Evolutionary conservation across 2,113 vertebrate genomes (phyloP), one percentile per base, ranked within the genome.

Genomic region (Bungarus multicinctus): DNA sequence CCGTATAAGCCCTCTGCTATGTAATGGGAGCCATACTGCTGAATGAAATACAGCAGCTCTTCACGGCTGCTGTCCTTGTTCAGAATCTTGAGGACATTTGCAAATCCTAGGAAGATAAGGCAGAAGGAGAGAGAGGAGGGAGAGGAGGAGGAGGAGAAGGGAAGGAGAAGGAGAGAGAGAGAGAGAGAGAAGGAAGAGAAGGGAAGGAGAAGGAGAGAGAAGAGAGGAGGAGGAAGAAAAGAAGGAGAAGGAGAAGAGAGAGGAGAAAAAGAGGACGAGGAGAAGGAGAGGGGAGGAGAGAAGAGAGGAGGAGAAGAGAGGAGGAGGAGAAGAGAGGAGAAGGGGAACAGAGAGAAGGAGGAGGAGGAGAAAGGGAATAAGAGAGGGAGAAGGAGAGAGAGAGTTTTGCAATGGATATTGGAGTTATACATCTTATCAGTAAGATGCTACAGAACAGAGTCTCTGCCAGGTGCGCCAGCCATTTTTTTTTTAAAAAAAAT

Each of bases 21-120:
- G 94, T 99, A 99, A 96, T 99, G 99, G 87, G 98, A 99, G 95
- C 99, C 99, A 0, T 98, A 99, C 89, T 99, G 98, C 97, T 98
- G 98, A 95, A 99, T 98, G 95, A 99, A 98, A 91, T 98, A 98
- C 90, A 99, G 98, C 92, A 99, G 97, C 96, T 99, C 99, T 47
- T 99, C 98, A 2, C 99, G 97, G 22, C 98, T 99, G 97, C 99
- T 99, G 94, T 99, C 99, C 18, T 98, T 98, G 91, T 96, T 99
- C 97, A 99, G 96, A 54, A 98, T 98, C 97, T 99, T 99, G 96
- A 99, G 97, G 91, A 99, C 98, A 81, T 99, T 99, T 34, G 98
- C 98, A 94, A 99, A 99, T 43, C 98, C 99, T 99, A 94, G 2
- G 34, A 60, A 55, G 52, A 90, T 47, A 60, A 91, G 93, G 47